Base-by-base conservation (phyloP, 2,797 vertebrate species). In the Melanotaenia pygmaea region DNA sequence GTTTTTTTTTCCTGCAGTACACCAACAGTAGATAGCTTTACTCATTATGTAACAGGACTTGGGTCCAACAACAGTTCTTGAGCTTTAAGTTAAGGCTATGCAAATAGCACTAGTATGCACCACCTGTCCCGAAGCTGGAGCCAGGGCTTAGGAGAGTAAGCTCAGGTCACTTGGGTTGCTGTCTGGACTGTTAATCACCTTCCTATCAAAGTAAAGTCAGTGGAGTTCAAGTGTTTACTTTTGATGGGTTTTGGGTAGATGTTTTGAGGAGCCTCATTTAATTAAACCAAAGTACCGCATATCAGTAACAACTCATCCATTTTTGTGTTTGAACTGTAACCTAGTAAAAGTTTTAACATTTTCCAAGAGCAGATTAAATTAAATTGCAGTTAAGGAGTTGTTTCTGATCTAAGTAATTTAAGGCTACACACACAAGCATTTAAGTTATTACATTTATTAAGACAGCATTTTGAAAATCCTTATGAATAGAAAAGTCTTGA, bases 41-140 rank as follows among this genome's bases (percentile, higher is more conserved):
- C 72, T 73, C 56, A 75, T 88, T 86, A 88, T 83, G 78, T 88
- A 85, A 88, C 76, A 74, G 70, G 81, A 69, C 82, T 82, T 67
- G 28, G 72, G 72, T 53, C 69, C 51, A 54, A 35, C 73, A 70
- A 65, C 54, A 56, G 81, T 74, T 70, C 35, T 63, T 76, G 70
- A 83, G 78, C 84, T 70, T 69, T 72, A 38, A 43, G 70, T 79
- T 83, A 69, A 76, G 38, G 63, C 83, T 81, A 7, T 88, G 79
- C 76, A 82, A 90, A 84, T 79, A 70, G 59, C 67, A 59, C 34
- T 58, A 71, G 73, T 45, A 70, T 76, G 73, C 18, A 5, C 40
- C 20, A 66, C 37, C 53, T 72, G 40, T 67, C 59, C 66, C 51
- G 60, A 6, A 70, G 20, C 69, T 50, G 53, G 34, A 60, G 56